Conservation (phyloP, 2,888 invertebrate genomes). For the Neria commutata region DNA sequence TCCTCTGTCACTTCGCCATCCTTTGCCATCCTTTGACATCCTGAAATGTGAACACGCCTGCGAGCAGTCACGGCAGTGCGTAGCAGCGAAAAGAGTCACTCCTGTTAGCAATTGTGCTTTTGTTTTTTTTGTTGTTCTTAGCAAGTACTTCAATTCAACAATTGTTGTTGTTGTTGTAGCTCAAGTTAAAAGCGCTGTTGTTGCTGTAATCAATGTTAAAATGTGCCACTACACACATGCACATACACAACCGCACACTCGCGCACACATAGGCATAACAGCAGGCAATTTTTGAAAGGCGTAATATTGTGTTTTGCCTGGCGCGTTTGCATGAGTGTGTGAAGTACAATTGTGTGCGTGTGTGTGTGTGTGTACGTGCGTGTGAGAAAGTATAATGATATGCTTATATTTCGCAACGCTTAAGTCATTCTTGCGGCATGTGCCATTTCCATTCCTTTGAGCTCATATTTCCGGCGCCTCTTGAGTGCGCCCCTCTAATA, state of each 20-base stretch:
- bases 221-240: slow-evolving; percentile 4
- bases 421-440: slow-evolving; percentile 10
- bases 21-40: no score
- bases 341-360: not conserved
- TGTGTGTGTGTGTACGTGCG: not conserved
- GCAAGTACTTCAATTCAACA: not conserved
- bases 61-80: no score
- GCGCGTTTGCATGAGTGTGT: not conserved
- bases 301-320: not conserved
- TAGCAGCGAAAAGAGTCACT: not conserved
- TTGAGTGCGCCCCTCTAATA: no score
- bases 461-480: slow-evolving; percentile 25
- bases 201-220: slow-evolving; percentile 12
- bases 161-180: not conserved
- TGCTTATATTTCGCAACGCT: not conserved
- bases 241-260: not conserved
- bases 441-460: slow-evolving; percentile 1
- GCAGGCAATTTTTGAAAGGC: not conserved
- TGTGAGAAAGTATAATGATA: not conserved
- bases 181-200: not conserved
- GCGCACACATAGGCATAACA: not conserved
- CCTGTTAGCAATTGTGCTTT: not conserved
- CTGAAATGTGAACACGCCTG: no score
- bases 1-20: no score
- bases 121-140: slow-evolving; percentile 8